Evolutionary conservation across 2,797 vertebrate species (phyloP).

Genomic region (Ceryle rudis): DNA sequence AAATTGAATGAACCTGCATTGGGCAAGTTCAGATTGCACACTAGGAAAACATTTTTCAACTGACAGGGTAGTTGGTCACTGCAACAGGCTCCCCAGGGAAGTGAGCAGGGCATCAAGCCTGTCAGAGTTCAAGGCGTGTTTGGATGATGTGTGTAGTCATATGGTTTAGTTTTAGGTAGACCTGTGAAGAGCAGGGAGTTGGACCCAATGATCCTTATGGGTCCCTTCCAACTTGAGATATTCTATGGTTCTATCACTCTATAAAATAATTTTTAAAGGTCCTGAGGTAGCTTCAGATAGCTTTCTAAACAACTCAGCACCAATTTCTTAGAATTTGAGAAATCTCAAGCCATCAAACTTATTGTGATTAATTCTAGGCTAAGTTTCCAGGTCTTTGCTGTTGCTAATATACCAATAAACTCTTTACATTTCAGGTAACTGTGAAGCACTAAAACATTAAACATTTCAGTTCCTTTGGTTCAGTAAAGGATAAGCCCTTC

Average conservation of each 20-base stretch:
- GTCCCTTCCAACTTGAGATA: neutral
- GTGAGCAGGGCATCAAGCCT: neutral
- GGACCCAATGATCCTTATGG: too few relatives aligned
- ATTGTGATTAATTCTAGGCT: neutral
- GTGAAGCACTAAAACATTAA: neutral
- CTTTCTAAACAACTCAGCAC: neutral
- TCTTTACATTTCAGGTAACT: neutral
- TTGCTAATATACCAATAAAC: neutral
- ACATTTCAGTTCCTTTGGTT: neutral
- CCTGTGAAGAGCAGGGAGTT: too few relatives aligned
- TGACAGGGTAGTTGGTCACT: neutral
- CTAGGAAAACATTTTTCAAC: neutral
- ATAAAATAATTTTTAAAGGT: neutral
- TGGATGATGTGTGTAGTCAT: neutral
- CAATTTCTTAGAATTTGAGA: neutral
- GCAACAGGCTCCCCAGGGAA: neutral
- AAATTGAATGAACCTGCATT: neutral
- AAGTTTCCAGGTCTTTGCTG: neutral
- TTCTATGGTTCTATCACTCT: neutral
- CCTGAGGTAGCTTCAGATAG: neutral
- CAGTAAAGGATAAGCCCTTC: neutral
- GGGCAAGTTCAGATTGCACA: neutral
- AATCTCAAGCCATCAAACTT: neutral
- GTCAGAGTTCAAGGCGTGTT: neutral
- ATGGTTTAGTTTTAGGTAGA: too few relatives aligned